Evolutionary conservation across 2,797 vertebrate genomes (phyloP).

Genomic region (Lithobates sylvaticus): DNA sequence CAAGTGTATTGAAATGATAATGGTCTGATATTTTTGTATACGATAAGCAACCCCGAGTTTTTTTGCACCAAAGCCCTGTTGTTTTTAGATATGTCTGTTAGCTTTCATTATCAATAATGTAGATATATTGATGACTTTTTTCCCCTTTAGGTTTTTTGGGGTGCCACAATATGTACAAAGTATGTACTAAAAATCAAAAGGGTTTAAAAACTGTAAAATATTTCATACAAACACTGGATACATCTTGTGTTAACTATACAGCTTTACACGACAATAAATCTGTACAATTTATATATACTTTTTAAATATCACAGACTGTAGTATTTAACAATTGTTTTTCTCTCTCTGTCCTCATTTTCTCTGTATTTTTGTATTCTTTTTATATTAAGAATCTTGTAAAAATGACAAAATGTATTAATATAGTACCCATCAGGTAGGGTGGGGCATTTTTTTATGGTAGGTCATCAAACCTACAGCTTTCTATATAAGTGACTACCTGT

Average conservation of each 20-base stretch:
- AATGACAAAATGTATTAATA: constrained; percentile 10
- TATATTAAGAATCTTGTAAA: constrained; percentile 15
- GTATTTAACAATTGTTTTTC: background rate
- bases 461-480: background rate
- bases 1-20: background rate
- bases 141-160: background rate
- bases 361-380: constrained; percentile 45
- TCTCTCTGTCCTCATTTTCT: background rate
- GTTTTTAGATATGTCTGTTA: background rate
- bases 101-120: background rate
- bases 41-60: background rate
- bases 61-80: background rate
- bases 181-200: constrained; percentile 1
- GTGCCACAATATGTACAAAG: background rate
- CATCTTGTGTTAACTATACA: background rate
- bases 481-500: background rate
- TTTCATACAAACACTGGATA: background rate
- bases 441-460: constrained; percentile 21
- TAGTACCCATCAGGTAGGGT: background rate
- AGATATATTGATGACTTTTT: background rate
- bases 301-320: constrained; percentile 20
- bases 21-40: background rate
- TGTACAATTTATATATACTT: constrained; percentile 35
- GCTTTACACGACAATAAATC: constrained; percentile 2
- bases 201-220: background rate